Evolutionary conservation across 2,113 vertebrate species (phyloP).

Genomic region (Mormyrus iriodes): DNA sequence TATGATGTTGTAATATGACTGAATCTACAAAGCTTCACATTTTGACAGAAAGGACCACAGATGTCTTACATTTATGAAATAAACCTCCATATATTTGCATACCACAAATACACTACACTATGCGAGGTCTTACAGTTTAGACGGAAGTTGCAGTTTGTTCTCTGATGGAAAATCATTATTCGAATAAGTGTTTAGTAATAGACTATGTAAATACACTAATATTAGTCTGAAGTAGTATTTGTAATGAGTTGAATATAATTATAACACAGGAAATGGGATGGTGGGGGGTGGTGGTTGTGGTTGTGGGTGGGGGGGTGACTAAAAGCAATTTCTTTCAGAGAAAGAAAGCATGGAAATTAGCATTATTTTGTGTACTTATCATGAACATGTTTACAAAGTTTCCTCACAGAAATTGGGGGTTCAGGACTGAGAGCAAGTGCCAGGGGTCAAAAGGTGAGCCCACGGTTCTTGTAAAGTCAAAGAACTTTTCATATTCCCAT

Average conservation of each 20-base stretch:
- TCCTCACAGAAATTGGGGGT: not conserved
- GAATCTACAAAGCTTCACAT: not conserved
- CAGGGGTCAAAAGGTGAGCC: conserved; percentile 4
- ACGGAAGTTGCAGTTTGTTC: not conserved
- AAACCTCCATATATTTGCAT: not conserved
- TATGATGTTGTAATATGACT: not conserved
- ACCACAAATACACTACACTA: not conserved
- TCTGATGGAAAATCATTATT: not conserved
- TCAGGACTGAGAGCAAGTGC: not conserved
- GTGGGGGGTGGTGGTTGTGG: not conserved
- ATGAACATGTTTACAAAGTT: not conserved
- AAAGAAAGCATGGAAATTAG: not conserved
- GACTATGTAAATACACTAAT: not conserved
- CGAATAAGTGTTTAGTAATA: not conserved
- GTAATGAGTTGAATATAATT: not conserved
- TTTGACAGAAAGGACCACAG: not conserved
- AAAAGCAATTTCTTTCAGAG: not conserved
- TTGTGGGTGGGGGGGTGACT: not conserved
- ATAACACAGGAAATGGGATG: not conserved
- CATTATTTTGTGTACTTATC: not conserved
- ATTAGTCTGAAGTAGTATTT: not conserved
- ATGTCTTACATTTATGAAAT: not conserved
- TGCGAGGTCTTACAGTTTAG: not conserved
- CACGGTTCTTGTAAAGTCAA: not conserved
- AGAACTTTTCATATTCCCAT: not conserved